Base-by-base conservation (phyloP, 2,113 vertebrate species). In the Spermophilus dauricus region DNA sequence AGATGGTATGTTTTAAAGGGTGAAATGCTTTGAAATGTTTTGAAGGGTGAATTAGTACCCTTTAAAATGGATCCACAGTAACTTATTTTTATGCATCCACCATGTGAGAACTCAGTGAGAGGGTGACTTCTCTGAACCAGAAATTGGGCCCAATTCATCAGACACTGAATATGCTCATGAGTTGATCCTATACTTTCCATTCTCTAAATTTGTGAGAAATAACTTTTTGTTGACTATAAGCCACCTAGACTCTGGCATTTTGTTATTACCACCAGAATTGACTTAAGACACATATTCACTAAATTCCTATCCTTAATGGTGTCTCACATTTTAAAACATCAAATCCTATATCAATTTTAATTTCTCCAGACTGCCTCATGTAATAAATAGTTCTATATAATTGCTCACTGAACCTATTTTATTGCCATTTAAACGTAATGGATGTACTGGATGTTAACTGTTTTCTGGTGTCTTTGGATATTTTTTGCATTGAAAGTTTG, bases 391-490 rank as follows among this genome's bases (percentile, higher is more conserved):
- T 20, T 92, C 42, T 7, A 20, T 61, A 70, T 87, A 34, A 30
- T 80, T 89, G 17, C 17, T 7, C 17, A 85, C 7, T 70, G 45
- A 28, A 34, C 6, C 32, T 53, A n/a, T 61, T 22, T 78, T n/a
- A 83, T 22, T 77, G 14, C 58, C n/a, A 70, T 77, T 82, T 92
- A 30, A 42, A 42, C 4, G 39, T 42, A n/a, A 45, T 83, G 67
- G 26, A 39, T 39, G 24, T 82, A n/a, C 56, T 78, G 86, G n/a
- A n/a, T 5, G 39, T 82, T 58, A 42, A 34, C 14, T 78, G 24
- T n/a, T 93, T 77, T 51, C 72, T 67, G 9, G 2, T 81, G 42
- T 84, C 28, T 63, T n/a, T 93, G 26, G 4, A n/a, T 95, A 75
- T 45, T 87, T 75, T n/a, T 6, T 14, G 26, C 12, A 82, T 86